These are phyloP conservation scores for Aspidiotus rigidus DNA, from an alignment of 2,888 invertebrate genomes.

Conservation along the genomic window DNA sequence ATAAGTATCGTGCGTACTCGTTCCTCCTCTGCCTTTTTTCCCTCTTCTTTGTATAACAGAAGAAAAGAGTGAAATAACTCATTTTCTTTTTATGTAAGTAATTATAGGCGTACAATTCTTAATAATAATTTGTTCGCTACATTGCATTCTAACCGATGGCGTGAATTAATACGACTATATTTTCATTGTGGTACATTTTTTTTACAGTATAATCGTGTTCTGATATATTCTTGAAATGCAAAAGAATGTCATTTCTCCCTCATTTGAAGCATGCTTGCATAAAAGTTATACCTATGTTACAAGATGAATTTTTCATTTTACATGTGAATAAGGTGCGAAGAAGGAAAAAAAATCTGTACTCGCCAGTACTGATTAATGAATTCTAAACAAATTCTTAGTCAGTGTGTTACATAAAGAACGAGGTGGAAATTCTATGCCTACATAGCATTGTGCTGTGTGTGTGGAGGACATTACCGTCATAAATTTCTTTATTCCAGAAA, in stretches of 20 bases:
- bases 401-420: too few relatives aligned
- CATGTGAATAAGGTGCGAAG: background rate
- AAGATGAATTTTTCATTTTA: background rate
- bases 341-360: background rate
- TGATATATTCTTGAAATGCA: slow-evolving; percentile 3
- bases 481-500: slow-evolving; percentile 1
- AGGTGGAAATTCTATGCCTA: too few relatives aligned
- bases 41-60: too few relatives aligned
- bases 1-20: background rate
- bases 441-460: too few relatives aligned
- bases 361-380: background rate
- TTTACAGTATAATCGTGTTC: slow-evolving; percentile 19
- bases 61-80: too few relatives aligned
- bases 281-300: background rate
- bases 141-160: slow-evolving; percentile 14
- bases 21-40: background rate
- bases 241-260: background rate
- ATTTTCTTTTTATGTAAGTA: slow-evolving; percentile 9
- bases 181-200: slow-evolving; percentile 19
- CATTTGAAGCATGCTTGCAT: background rate
- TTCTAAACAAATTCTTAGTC: background rate
- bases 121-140: slow-evolving; percentile 17
- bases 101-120: slow-evolving; percentile 21
- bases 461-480: background rate
- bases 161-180: slow-evolving; percentile 20